Base-by-base conservation (phyloP, 2,888 invertebrate species). In the Rotaria macrura region DNA sequence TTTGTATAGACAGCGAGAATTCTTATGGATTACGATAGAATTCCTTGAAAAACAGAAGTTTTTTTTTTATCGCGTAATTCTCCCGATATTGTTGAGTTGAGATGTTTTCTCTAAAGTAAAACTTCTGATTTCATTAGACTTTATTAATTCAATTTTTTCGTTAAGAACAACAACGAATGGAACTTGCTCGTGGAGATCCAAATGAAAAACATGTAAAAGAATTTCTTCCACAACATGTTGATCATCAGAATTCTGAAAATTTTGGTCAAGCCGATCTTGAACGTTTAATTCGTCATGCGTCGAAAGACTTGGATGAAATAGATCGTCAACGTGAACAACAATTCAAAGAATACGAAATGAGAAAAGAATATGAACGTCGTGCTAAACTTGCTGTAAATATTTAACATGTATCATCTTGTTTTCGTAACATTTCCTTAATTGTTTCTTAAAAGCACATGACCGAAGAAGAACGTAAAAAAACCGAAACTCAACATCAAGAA, bases 301-400 rank as follows among this genome's bases (percentile, higher is more conserved):
- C 93, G 0, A 91, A 92, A 88, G 95, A 95, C 90, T 91, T 95
- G 87, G 93, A 93, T 65, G 93, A 93, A 88, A 94, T 95, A 7
- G 98, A 99, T 90, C 93, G 93, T 87, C 93, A 94, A 89, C 92
- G 98, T 85, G 93, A 93, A 87, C 93, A 94, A 87, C 94, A 97
- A 88, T 99, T 98, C 90, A 96, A 96, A 92, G 93, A 94, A 89
- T 98, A 99, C 90, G 98, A 99, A 92, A 94, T 99, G 94, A 94
- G 96, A 90, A 98, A 97, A 89, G 95, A 98, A 90, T 95, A 94
- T 89, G 94, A 95, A 87, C 94, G 94, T 88, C 93, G 94, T 88
- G 93, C 94, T 88, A 94, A 94, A 89, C 90, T 79, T 4, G 25
- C 79, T 79, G 79, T 79, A 79, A 10, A 25, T 43, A 38, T 34